Evolutionary conservation across 1,140 invertebrate species (phyloP), one percentile per base, ranked within the genome.

Genomic region (Caenorhabditis latens): DNA sequence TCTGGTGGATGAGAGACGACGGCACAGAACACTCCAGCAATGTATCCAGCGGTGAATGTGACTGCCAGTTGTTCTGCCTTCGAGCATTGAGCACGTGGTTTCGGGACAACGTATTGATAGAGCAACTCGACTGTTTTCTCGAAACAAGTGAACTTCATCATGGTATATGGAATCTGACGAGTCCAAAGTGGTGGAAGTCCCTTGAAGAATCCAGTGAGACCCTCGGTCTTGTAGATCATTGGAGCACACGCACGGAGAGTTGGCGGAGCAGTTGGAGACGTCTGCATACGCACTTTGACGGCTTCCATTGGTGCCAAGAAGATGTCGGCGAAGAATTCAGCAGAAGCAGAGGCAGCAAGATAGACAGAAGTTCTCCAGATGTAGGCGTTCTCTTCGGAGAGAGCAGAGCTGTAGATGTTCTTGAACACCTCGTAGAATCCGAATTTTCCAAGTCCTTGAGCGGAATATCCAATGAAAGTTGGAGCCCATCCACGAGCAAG

Each of bases 61-160:
- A 99, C 98, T 85, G 98, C 93, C 89, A 99, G 93, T 92, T 99
- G 98, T 94, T 99, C 97, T 63, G 94, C 94, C 94, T 99, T 99
- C 19, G 95, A 94, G 94, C 97, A 98, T 87, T 98, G 95, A 50
- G 94, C 94, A 90, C 97, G 95, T 87, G 97, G 97, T 93, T 98
- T 98, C 19, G 97, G 97, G 84, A 98, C 96, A 93, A 95, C 93
- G 94, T 95, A 94, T 94, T 96, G 95, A 93, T 99, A 99, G 0
- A 99, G 92, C 84, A 97, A 93, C 93, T 99, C 98, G 13, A 99
- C 95, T 2, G 98, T 99, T 91, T 96, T 95, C 94, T 99, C 98
- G 94, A 99, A 99, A 94, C 97, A 99, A 88, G 97, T 97, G 93
- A 99, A 99, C 94, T 99, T 99, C 97, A 99, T 99, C 98, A 99